Evolutionary conservation across 2,797 vertebrate genomes (phyloP).

Genomic region (Fistularia commersonii): DNA sequence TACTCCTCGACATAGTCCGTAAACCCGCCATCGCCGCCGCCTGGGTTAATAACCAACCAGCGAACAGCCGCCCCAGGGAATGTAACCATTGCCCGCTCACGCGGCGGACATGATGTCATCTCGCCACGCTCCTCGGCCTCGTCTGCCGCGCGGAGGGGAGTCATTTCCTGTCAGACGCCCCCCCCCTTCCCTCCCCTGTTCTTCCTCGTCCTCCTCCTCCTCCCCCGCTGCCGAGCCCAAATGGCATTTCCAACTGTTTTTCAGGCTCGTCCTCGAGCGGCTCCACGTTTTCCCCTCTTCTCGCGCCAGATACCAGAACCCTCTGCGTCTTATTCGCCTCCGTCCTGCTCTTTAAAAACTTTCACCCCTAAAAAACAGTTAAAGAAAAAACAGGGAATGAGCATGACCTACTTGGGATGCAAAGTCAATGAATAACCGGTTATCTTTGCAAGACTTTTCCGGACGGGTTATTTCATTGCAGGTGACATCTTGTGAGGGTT

Average conservation of each 20-base stretch:
- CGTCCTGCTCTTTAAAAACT: too few relatives aligned
- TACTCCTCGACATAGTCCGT: too few relatives aligned
- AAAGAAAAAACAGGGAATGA: not conserved
- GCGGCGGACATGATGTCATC: not conserved
- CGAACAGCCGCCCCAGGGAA: not conserved
- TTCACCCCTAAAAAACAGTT: too few relatives aligned
- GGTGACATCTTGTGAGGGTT: slow-evolving; percentile 22
- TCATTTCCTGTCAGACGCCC: slow-evolving; percentile 50
- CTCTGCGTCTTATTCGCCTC: too few relatives aligned
- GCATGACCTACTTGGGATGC: not conserved
- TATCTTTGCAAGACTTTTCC: not conserved
- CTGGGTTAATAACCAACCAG: too few relatives aligned
- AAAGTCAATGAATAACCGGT: not conserved
- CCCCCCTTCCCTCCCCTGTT: slow-evolving; percentile 23
- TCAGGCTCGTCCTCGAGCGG: too few relatives aligned
- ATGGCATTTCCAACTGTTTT: slow-evolving; percentile 9
- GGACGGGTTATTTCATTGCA: not conserved
- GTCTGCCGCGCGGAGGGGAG: slow-evolving; percentile 26
- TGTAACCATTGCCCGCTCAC: not conserved
- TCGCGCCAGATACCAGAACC: too few relatives aligned
- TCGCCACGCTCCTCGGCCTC: too few relatives aligned
- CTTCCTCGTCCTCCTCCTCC: not conserved
- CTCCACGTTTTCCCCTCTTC: too few relatives aligned
- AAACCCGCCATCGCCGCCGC: too few relatives aligned
- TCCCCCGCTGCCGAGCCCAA: not conserved